Conservation (phyloP, 1,140 invertebrate genomes). For the Capitella teleta region DNA sequence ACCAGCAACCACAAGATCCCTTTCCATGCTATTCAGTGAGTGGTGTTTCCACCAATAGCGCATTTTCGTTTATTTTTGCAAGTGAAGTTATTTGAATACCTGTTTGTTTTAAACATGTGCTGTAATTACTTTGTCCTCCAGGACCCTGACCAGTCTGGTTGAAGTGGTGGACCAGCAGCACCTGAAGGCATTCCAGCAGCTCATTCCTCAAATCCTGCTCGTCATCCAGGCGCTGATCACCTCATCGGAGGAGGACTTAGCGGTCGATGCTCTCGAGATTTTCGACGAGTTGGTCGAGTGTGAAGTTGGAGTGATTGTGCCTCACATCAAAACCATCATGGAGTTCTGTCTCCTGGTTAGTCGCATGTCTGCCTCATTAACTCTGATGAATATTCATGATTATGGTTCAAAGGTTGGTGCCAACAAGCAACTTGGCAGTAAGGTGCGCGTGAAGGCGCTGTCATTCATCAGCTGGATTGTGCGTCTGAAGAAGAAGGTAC, state of each 20-base stretch:
- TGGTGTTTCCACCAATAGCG: background rate
- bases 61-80: too few species aligned
- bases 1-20: conserved; percentile 44
- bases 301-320: conserved; percentile 51
- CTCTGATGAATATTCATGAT: background rate
- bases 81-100: too few species aligned
- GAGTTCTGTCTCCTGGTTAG: conserved; percentile 55
- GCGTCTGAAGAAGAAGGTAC: conserved; percentile 58
- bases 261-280: conserved; percentile 56
- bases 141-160: too few species aligned
- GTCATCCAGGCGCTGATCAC: conserved; percentile 47
- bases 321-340: conserved; percentile 54
- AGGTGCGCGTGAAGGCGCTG: conserved; percentile 53
- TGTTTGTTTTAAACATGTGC: too few species aligned
- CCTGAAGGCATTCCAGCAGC: conserved; percentile 50
- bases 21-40: conserved; percentile 50
- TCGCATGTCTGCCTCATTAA: background rate
- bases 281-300: conserved; percentile 61
- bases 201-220: conserved; percentile 53
- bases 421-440: conserved; percentile 46
- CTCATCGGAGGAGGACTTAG: conserved; percentile 48
- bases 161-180: too few species aligned
- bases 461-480: conserved; percentile 54
- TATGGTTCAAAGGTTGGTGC: conserved; percentile 37
- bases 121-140: too few species aligned